Conservation (phyloP, 2,888 invertebrate species). For the Anodontia alba region DNA sequence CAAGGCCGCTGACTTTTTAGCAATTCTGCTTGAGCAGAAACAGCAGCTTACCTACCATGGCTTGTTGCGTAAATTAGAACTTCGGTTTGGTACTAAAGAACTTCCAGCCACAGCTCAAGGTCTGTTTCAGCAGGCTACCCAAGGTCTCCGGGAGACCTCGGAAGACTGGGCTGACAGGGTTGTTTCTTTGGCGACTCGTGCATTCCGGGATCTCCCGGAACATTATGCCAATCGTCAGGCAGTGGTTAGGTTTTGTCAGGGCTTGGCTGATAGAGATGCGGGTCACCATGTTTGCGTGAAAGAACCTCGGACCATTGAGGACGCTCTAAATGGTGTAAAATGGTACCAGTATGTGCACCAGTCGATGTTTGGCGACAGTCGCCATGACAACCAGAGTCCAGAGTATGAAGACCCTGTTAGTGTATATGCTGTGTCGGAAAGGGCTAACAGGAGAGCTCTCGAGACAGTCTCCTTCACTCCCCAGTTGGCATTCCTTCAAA, state of each 20-base stretch:
- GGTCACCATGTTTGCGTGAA: slow-evolving; percentile 17
- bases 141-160: not conserved
- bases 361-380: not conserved
- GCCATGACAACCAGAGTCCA: not conserved
- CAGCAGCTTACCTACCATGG: not conserved
- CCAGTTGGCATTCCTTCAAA: not conserved
- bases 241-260: slow-evolving; percentile 21
- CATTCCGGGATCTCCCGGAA: slow-evolving; percentile 10
- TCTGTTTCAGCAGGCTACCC: not conserved
- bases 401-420: not conserved
- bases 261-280: slow-evolving; percentile 15
- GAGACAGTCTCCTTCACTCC: not conserved
- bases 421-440: not conserved
- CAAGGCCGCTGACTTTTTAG: not conserved
- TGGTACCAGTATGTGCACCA: slow-evolving; percentile 7
- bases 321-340: not conserved
- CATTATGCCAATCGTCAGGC: not conserved
- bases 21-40: not conserved
- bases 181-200: not conserved
- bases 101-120: slow-evolving; percentile 6
- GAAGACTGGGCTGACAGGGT: slow-evolving; percentile 19
- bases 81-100: not conserved
- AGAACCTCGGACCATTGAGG: not conserved
- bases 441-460: not conserved
- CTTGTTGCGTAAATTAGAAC: not conserved